Evolutionary conservation across 2,888 invertebrate genomes (phyloP), one percentile per base, ranked within the genome.

Genomic region (Zaprionus lineosus): DNA sequence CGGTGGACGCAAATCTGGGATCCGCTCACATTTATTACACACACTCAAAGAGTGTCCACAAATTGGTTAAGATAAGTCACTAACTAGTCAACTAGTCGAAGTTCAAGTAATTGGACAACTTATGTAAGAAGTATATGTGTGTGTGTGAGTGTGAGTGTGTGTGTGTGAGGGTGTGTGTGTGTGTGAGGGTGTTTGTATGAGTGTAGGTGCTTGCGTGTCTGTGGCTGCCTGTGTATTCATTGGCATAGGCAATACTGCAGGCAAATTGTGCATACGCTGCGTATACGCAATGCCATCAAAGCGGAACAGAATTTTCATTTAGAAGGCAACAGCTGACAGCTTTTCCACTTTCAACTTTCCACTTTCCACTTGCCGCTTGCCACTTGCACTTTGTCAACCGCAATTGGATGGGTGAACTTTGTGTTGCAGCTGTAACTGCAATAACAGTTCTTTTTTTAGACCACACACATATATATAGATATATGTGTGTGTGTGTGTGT

Each of bases 381-480:
- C 52, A 36, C 58, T 41, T 60, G 43, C 34, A 40, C 43, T 72
- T 58, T 29, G 29, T 53, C 37, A 50, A 58, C 61, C 56, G 28
- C 73, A 72, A 56, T 69, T 60, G 51, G 34, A 26, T 28, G 39
- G 28, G 16, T 24, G 47, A 64, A 43, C 46, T 65, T 65, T 50
- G 8, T 3, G 16, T 12, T n/a, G 7, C 19, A 11, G 26, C 31
- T 47, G 50, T n/a, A 26, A 12, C 16, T 39, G 12, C 16, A 26
- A 19, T 1, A 16, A 31, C 11, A 31, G 37, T 31, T 37, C 19
- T 7, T 60, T 15, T 26, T n/a, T n/a, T 21, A 21, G 3, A 21
- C 21, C 21, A 21, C 21, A 21, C 21, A n/a, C 7, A 21, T 21
- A 21, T 21, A 21, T 24, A 4, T 24, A 24, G 6, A 24, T 24